Evolutionary conservation across 23 tunicate genomes (phyloP), one percentile per base, ranked within the genome.

Genomic region (Ascidia mentula): DNA sequence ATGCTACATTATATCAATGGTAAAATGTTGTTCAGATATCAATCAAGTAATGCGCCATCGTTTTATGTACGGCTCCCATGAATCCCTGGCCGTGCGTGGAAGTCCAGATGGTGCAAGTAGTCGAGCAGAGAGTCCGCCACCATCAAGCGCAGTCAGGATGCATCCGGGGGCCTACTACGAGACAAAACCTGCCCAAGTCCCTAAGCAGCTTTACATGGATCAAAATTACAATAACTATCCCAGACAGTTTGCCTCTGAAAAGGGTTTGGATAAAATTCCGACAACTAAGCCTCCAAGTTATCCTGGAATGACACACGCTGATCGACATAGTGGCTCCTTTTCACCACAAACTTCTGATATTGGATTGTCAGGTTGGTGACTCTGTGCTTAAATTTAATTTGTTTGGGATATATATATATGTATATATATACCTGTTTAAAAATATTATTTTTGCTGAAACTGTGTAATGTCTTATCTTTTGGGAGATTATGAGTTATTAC

Each of bases 41-140:
- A n/a, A n/a, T n/a, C n/a, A n/a, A n/a, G 37, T 22, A 72, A 72
- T 76, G 31, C 75, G 71, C 9, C 80, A 53, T 26, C 77, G 69
- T 5, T 37, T 15, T 42, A 36, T 46, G 69, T 78, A 78, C 46
- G 79, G 75, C 32, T 72, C 81, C 22, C 76, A 45, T 34, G 91
- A 87, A 30, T 71, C 77, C 22, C 40, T 59, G 5, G 76, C 84
- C 9, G 90, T 86, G 33, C 89, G 97, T 8, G 97, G 97, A 65
- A 87, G 92, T 59, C 97, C 97, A 20, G 97, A 92, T 78, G 97
- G 97, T 18, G 97, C 92, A 2, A 87, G 92, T 60, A 77, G 77
- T 70, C 85, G 97, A 6, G 92, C 97, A 0, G 97, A 92, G 12
- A 92, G 97, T 61, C 97, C 97, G 0, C 87, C 84, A 15, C 65